Conservation (phyloP, 2,888 invertebrate genomes). For the Brachyptera putata region DNA sequence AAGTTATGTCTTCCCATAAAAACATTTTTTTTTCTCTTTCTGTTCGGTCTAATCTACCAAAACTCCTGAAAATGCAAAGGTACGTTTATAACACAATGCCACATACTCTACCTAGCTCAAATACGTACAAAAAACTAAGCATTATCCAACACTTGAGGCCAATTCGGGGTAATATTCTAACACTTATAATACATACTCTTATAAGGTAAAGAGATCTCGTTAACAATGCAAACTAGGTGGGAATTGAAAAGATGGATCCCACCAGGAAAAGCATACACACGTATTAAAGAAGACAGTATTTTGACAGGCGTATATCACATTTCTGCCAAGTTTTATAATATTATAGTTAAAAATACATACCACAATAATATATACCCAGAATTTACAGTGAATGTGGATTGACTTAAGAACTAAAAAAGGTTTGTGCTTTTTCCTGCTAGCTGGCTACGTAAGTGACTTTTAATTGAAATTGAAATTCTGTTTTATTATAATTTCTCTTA, state of each 20-base stretch:
- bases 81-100: slow-evolving; percentile 12
- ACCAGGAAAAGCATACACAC: slow-evolving; percentile 27
- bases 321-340: slow-evolving; percentile 13
- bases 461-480: neutral
- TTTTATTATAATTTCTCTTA: neutral
- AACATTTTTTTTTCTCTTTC: slow-evolving; percentile 1
- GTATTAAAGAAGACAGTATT: slow-evolving; percentile 24
- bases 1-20: slow-evolving; percentile 18
- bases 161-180: slow-evolving; percentile 16
- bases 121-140: slow-evolving; percentile 21
- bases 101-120: slow-evolving; percentile 16
- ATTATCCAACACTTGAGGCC: slow-evolving; percentile 22
- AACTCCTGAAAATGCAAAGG: slow-evolving; percentile 9
- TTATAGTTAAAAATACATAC: slow-evolving; percentile 13
- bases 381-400: slow-evolving; percentile 10
- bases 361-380: neutral
- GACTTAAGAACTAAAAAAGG: slow-evolving; percentile 5
- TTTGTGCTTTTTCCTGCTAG: slow-evolving; percentile 24
- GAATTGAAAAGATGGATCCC: slow-evolving; percentile 22
- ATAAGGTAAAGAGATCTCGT: slow-evolving; percentile 13
- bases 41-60: slow-evolving; percentile 13
- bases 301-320: slow-evolving; percentile 27
- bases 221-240: slow-evolving; percentile 23
- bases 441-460: slow-evolving; percentile 15
- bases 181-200: slow-evolving; percentile 9